These are phyloP conservation scores for Ptychodera flava DNA, from an alignment of 35 echinoderm and acorn worm genomes.

Conservation along the genomic window DNA sequence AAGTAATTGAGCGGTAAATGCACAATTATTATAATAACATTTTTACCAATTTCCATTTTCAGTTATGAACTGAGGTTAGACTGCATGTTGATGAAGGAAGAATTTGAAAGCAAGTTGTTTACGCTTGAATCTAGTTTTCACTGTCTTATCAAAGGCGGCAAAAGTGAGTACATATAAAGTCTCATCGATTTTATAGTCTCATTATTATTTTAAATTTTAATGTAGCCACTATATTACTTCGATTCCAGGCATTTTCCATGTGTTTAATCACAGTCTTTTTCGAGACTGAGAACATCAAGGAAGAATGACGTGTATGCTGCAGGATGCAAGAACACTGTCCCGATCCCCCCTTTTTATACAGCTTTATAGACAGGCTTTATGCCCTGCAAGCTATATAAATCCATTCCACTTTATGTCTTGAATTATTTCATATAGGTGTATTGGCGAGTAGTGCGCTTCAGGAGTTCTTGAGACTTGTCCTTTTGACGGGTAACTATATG, in stretches of 20 bases:
- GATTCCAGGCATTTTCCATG: no score
- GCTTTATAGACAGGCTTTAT: no score
- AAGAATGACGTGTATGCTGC: no score
- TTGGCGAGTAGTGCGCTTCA: constrained; percentile 61
- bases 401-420: no score
- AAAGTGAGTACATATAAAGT: constrained; percentile 30
- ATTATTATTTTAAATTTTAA: neutral
- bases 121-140: constrained; percentile 56
- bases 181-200: neutral
- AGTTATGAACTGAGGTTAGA: constrained; percentile 75
- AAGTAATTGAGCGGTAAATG: no score
- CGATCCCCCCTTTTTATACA: no score
- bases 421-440: no score
- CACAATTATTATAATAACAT: no score
- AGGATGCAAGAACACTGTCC: no score
- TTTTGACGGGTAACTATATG: constrained; percentile 91
- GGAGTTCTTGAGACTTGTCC: constrained; percentile 76
- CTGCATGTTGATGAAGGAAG: constrained; percentile 93
- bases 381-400: neutral
- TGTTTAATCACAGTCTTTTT: no score
- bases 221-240: no score
- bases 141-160: constrained; percentile 42
- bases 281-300: no score
- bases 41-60: neutral
- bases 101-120: constrained; percentile 36